These are phyloP conservation scores for Antedon mediterranea DNA, from an alignment of 53 echinoderm and acorn worm species.

Conservation along the genomic window DNA sequence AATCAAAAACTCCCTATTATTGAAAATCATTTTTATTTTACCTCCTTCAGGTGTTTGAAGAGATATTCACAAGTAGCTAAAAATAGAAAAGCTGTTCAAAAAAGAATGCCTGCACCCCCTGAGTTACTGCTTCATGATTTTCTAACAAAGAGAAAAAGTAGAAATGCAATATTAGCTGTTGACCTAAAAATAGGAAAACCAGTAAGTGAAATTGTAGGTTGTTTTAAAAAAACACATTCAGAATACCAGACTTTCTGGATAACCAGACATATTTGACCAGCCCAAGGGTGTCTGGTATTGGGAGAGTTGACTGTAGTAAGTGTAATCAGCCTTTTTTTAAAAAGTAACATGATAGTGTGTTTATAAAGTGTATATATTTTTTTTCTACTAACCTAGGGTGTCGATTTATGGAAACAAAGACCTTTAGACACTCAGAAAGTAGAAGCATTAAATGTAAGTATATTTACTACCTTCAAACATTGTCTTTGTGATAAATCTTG, in stretches of 20 bases:
- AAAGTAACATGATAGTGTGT: background rate
- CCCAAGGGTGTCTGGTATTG: too few species aligned
- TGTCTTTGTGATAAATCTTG: too few species aligned
- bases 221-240: background rate
- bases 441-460: slow-evolving; percentile 56
- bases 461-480: too few species aligned
- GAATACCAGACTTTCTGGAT: too few species aligned
- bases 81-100: slow-evolving; percentile 48
- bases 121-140: slow-evolving; percentile 69
- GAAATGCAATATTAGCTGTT: slow-evolving; percentile 44
- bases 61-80: slow-evolving; percentile 61
- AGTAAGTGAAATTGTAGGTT: slow-evolving; percentile 17
- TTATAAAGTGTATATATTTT: too few species aligned
- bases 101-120: slow-evolving; percentile 57
- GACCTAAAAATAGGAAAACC: slow-evolving; percentile 94
- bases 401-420: slow-evolving; percentile 93
- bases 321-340: background rate
- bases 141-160: slow-evolving; percentile 54
- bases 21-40: too few species aligned
- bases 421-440: slow-evolving; percentile 42
- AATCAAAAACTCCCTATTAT: too few species aligned
- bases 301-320: too few species aligned
- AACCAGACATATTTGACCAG: too few species aligned
- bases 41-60: slow-evolving; percentile 51
- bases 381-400: slow-evolving; percentile 43